A percentile compares a stretch with the other conserved stretches of the same genome.
Evolutionary conservation across 2,888 invertebrate species (phyloP).

Genomic region (Caenorhabditis doughertyi): DNA sequence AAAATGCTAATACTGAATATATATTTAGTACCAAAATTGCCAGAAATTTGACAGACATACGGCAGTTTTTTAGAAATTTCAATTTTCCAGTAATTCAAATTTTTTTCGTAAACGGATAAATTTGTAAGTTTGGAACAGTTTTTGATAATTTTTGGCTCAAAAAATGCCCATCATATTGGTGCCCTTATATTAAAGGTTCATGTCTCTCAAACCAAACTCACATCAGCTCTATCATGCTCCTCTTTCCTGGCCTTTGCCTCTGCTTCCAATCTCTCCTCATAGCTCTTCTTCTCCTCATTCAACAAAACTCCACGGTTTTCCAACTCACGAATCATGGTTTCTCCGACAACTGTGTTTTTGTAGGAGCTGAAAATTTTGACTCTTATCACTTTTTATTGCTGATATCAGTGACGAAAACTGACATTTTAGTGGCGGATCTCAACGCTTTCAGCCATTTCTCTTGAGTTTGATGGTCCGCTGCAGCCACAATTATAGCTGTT

Average conservation of each 20-base stretch:
- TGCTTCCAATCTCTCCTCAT: conserved; percentile 74
- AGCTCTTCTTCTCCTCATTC: conserved; percentile 76
- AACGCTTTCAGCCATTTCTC: conserved; percentile 77
- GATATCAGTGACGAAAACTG: too few relatives aligned
- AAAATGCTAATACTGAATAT: too few relatives aligned
- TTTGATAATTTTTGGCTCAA: neutral
- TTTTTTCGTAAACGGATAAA: too few relatives aligned
- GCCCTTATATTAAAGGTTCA: too few relatives aligned
- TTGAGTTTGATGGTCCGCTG: conserved; percentile 73
- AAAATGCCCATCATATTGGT: too few relatives aligned
- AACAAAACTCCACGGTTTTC: conserved; percentile 72
- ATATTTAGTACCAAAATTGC: too few relatives aligned
- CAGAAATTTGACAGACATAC: too few relatives aligned
- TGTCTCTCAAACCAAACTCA: conserved; percentile 27
- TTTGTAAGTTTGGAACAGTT: too few relatives aligned
- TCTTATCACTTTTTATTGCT: neutral
- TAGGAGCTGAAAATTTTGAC: conserved; percentile 72
- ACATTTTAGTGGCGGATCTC: conserved; percentile 79
- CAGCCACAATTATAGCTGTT: conserved; percentile 75
- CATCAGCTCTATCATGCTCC: conserved; percentile 74
- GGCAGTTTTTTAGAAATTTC: too few relatives aligned
- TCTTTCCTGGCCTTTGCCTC: conserved; percentile 73
- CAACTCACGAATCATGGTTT: conserved; percentile 75
- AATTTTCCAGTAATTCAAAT: too few relatives aligned
- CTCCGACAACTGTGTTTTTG: conserved; percentile 78